Percentiles rank a stretch among this genome's conserved stretches.
These are phyloP conservation scores for Carlito syrichta DNA, from an alignment of 2,113 vertebrate species.

Conservation along the genomic window DNA sequence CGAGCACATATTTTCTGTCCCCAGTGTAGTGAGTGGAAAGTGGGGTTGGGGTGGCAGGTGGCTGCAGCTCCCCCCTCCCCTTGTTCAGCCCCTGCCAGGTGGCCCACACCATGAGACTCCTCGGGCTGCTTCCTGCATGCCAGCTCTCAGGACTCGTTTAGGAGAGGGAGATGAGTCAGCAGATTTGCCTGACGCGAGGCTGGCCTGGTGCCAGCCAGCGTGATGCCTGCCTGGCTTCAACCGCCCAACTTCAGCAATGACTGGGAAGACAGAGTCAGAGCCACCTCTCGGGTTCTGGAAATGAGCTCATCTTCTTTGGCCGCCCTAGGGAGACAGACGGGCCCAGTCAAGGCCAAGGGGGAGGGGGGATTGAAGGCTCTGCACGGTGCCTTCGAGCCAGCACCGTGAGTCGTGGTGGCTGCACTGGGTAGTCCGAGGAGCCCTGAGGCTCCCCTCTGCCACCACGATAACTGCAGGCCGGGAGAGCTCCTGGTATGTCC, in stretches of 20 bases:
- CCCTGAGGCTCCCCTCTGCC: neutral
- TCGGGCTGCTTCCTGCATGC: neutral
- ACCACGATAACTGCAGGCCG: neutral
- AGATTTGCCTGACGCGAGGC: neutral
- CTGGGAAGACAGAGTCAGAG: slow-evolving; percentile 7
- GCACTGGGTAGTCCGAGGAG: neutral
- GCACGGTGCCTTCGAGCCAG: neutral
- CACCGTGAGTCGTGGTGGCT: neutral
- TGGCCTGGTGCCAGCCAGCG: slow-evolving; percentile 3
- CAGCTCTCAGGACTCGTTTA: neutral
- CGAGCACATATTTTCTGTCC: neutral
- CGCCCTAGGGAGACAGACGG: neutral
- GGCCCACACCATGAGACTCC: neutral
- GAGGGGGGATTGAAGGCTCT: neutral
- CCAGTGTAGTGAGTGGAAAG: neutral
- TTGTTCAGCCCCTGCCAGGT: neutral
- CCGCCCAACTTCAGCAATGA: neutral
- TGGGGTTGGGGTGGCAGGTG: neutral
- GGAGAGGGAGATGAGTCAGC: slow-evolving; percentile 61
- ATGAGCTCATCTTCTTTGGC: slow-evolving; percentile 59
- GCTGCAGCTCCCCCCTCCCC: neutral
- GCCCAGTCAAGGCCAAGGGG: neutral
- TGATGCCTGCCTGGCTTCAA: neutral
- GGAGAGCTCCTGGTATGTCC: neutral
- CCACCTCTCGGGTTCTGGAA: slow-evolving; percentile 25